A percentile compares a stretch with the other conserved stretches of the same genome.
phyloP scores from a whole-genome alignment of 2,888 invertebrate species.

The Tanypteryx hageni region DNA sequence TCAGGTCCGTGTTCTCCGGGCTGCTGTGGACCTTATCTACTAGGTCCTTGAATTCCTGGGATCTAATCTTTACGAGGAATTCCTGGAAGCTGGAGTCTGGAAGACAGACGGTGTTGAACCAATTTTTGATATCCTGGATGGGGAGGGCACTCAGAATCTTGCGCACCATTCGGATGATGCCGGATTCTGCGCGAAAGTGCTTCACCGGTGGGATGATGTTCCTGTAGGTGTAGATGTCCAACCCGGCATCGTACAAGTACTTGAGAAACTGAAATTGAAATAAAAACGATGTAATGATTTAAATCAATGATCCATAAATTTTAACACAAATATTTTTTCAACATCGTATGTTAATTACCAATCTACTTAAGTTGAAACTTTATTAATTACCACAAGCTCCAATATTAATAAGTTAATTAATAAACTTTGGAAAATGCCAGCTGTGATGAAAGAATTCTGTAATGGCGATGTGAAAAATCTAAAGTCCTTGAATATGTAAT shows the following conservation, averaged over 20 bases:
- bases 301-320: neutral
- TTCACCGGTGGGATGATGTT: slow-evolving; percentile 66
- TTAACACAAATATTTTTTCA: neutral
- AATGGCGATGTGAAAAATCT: no score
- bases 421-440: no score
- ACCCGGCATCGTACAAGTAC: slow-evolving; percentile 71
- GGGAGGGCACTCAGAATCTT: slow-evolving; percentile 71
- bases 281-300: neutral
- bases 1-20: slow-evolving; percentile 12
- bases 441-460: no score
- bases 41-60: slow-evolving; percentile 20
- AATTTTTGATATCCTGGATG: slow-evolving; percentile 69
- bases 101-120: slow-evolving; percentile 68
- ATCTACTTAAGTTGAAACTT: no score
- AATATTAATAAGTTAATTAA: no score
- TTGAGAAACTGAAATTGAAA: slow-evolving; percentile 68
- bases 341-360: no score
- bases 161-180: slow-evolving; percentile 68
- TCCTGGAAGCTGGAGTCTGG: slow-evolving; percentile 1
- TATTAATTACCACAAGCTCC: no score
- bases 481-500: no score
- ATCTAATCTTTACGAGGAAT: neutral
- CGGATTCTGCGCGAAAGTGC: neutral
- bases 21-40: neutral
- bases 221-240: slow-evolving; percentile 70